A percentile compares a stretch with the other conserved stretches of the same genome.
Evolutionary conservation across 2,113 vertebrate genomes (phyloP).

Genomic region (Felis chaus): DNA sequence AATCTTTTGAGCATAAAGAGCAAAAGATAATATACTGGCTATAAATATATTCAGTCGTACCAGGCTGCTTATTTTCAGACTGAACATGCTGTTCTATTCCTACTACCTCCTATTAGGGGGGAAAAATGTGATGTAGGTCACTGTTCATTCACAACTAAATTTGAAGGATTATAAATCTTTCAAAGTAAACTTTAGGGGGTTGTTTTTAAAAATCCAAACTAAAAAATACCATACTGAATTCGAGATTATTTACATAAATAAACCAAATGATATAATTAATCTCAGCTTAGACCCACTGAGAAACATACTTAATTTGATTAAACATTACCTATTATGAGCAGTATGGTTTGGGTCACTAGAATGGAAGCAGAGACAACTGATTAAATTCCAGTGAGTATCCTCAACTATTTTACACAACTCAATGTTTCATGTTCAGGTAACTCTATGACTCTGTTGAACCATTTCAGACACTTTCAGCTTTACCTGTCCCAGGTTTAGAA

Average conservation of each 20-base stretch:
- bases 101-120: background rate
- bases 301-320: background rate
- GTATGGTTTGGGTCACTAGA: background rate
- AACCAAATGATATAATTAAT: slow-evolving; percentile 3
- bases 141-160: slow-evolving; percentile 70
- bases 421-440: background rate
- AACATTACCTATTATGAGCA: background rate
- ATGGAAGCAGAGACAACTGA: background rate
- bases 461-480: background rate
- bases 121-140: slow-evolving; percentile 62
- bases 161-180: slow-evolving; percentile 41
- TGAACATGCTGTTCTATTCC: slow-evolving; percentile 62
- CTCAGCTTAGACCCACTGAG: background rate
- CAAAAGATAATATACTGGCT: slow-evolving; percentile 69
- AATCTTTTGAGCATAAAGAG: slow-evolving; percentile 67
- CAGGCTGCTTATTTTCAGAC: slow-evolving; percentile 68
- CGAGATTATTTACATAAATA: slow-evolving; percentile 16
- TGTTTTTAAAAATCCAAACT: slow-evolving; percentile 45
- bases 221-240: background rate
- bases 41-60: slow-evolving; percentile 73
- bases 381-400: background rate
- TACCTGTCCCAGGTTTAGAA: background rate
- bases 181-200: background rate
- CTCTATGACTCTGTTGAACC: background rate
- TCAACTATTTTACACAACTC: background rate